Conservation (phyloP, 2,113 vertebrate species). For the Vidua chalybeata region DNA sequence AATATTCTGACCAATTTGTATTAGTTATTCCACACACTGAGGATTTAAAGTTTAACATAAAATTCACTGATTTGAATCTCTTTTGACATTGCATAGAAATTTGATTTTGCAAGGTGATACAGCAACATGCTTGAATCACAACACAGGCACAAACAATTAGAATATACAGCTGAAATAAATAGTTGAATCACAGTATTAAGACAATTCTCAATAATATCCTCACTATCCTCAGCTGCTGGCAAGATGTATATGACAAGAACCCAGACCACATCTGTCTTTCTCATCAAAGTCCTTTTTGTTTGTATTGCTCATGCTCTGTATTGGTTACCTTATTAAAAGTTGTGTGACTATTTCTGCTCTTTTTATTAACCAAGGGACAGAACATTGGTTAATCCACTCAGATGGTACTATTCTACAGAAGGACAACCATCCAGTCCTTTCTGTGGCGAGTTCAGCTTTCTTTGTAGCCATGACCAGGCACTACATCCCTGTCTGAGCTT, state of each 20-base stretch:
- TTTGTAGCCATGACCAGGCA: neutral
- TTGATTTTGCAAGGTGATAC: neutral
- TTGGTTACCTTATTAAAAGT: neutral
- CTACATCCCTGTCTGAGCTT: neutral
- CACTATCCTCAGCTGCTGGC: neutral
- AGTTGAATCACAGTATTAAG: neutral
- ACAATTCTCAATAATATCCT: neutral
- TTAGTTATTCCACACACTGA: neutral
- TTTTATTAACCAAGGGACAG: neutral
- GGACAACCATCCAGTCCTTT: neutral
- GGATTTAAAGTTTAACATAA: neutral
- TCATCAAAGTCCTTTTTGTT: neutral
- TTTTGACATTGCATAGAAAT: neutral
- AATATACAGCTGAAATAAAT: neutral
- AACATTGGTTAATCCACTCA: neutral
- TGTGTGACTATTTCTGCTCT: neutral
- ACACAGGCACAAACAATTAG: neutral
- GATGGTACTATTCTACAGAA: neutral
- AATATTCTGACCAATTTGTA: neutral
- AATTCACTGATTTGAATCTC: neutral
- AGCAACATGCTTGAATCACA: neutral
- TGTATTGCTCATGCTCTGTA: rapidly evolving
- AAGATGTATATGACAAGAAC: neutral
- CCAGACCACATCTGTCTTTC: neutral
- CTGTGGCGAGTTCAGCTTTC: neutral